phyloP scores from a whole-genome alignment of 2,888 invertebrate genomes.

The Acrobasis repandana region DNA sequence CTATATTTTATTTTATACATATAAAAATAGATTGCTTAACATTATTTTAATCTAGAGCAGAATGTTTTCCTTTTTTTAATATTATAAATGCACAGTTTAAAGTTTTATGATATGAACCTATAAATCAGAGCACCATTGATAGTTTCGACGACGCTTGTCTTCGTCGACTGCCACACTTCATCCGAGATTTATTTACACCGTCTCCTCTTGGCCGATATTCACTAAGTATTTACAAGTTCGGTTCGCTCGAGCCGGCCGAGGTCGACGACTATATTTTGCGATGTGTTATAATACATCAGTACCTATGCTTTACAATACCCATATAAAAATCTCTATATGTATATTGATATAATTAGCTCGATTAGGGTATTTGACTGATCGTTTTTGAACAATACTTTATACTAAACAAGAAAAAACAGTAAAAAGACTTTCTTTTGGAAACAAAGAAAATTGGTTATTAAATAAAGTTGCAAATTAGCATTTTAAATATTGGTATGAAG shows the following conservation, averaged over 20 bases:
- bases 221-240: slow-evolving; percentile 11
- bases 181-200: slow-evolving; percentile 16
- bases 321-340: no score
- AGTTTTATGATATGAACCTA: slow-evolving; percentile 77
- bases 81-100: slow-evolving; percentile 70
- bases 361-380: no score
- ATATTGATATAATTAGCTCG: no score
- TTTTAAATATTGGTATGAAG: no score
- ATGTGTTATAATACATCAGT: background rate
- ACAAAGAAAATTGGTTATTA: no score
- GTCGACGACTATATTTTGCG: background rate
- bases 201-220: slow-evolving; percentile 12
- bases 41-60: slow-evolving; percentile 62
- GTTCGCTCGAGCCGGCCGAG: background rate
- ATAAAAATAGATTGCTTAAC: slow-evolving; percentile 75
- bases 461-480: no score
- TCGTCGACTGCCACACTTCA: background rate
- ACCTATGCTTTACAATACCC: background rate
- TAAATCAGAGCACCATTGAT: slow-evolving; percentile 73
- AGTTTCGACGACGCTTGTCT: slow-evolving; percentile 35
- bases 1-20: slow-evolving; percentile 46
- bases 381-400: no score
- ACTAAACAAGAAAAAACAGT: no score
- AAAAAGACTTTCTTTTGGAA: no score
- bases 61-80: slow-evolving; percentile 46